Conservation (phyloP, 2,888 invertebrate species). For the Artemia sinica region DNA sequence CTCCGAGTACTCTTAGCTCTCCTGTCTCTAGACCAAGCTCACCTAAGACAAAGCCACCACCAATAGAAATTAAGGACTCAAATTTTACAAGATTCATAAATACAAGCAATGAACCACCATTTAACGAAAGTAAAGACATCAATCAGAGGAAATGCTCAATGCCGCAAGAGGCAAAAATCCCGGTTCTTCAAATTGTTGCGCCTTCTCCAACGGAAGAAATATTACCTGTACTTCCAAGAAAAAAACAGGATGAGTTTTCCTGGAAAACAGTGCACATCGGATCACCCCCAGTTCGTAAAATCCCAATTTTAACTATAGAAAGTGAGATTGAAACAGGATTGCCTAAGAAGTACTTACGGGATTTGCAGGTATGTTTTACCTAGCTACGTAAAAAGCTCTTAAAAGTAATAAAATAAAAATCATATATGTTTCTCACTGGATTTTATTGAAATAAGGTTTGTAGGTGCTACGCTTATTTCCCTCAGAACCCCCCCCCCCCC, state of each 20-base stretch:
- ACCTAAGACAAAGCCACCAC: constrained; percentile 27
- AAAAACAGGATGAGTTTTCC: constrained; percentile 1
- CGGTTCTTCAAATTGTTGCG: neutral
- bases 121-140: neutral
- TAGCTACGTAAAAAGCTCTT: too few relatives aligned
- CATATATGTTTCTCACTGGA: too few relatives aligned
- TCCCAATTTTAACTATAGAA: neutral
- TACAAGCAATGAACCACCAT: neutral
- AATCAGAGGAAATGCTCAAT: neutral
- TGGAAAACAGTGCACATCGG: constrained; percentile 19
- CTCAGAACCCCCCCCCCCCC: too few relatives aligned
- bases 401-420: too few relatives aligned
- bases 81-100: constrained; percentile 19
- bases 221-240: neutral
- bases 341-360: constrained; percentile 4
- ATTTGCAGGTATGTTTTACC: constrained; percentile 6
- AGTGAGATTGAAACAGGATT: neutral
- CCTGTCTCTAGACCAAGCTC: constrained; percentile 18
- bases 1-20: neutral
- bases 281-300: constrained; percentile 18
- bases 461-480: too few relatives aligned
- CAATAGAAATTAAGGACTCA: constrained; percentile 26
- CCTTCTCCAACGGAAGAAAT: neutral
- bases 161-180: neutral
- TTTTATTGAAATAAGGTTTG: too few relatives aligned